Evolutionary conservation across 2,797 vertebrate genomes (phyloP).

Genomic region (Notolabrus celidotus): DNA sequence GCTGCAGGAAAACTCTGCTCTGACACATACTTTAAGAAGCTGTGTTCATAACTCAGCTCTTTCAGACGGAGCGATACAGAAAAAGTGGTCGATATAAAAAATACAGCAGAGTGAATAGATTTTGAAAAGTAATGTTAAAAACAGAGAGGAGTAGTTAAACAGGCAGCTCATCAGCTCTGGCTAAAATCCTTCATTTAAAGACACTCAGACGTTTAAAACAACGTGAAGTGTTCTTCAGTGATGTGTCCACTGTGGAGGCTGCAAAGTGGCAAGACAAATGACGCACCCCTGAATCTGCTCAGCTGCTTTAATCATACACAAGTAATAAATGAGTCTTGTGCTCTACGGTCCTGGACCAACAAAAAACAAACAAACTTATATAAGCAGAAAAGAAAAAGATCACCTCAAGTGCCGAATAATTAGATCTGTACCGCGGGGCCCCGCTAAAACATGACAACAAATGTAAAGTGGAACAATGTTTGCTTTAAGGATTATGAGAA

Average conservation of each 20-base stretch:
- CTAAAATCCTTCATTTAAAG: conserved; percentile 51
- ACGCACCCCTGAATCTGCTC: conserved; percentile 33
- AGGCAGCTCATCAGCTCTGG: conserved; percentile 13
- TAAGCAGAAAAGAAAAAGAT: conserved; percentile 26
- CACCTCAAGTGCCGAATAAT: conserved; percentile 32
- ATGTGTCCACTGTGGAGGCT: conserved; percentile 32
- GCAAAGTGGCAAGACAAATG: conserved; percentile 54
- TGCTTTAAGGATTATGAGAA: conserved; percentile 74
- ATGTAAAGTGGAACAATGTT: conserved; percentile 73
- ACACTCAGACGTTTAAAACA: conserved; percentile 59
- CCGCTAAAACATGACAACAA: conserved; percentile 54
- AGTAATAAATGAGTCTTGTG: conserved; percentile 19
- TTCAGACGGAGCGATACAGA: no score
- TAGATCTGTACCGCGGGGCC: conserved; percentile 28
- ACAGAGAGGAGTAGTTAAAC: background rate
- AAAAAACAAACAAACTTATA: background rate
- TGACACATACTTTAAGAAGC: no score
- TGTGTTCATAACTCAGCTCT: no score
- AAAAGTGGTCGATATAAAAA: no score
- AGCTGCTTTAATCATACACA: conserved; percentile 20
- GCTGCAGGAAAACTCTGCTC: no score
- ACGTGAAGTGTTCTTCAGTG: conserved; percentile 57
- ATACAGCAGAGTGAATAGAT: no score
- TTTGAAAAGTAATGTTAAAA: no score
- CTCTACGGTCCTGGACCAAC: conserved; percentile 32